Evolutionary conservation across 2,113 vertebrate species (phyloP), one percentile per base, ranked within the genome.

Genomic region (Cochlearius cochlearius): DNA sequence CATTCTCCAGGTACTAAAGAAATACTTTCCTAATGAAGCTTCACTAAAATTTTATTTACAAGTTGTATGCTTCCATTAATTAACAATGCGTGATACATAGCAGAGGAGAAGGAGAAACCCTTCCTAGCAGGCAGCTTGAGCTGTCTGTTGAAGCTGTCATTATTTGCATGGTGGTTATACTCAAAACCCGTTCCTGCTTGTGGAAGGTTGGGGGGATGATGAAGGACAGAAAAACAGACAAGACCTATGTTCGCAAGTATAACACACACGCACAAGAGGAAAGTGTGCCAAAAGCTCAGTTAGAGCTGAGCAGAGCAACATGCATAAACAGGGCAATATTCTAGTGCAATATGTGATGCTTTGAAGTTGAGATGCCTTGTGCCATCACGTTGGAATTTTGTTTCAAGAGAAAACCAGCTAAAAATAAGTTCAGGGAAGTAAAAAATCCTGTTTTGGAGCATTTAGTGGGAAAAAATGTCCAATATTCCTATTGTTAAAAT

Each of bases 231-330:
- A 38, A 16, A 26, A 66, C 27, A 55, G 27, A 34, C 20, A 55
- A 50, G 32, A 62, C 36, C 53, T 36, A 7, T 0, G 0, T 80
- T 55, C 71, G n/a, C 0, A 4, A 41, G 32, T 5, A 1, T 2
- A 26, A 32, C n/a, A 41, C 38, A 55, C 29, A 27, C 36, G 10
- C 3, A 13, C 11, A 45, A 43, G n/a, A 64, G 21, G 30, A 45
- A 34, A 58, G 21, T 0, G 0, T 10, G 34, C 7, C 90, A 16
- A 49, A 62, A 73, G 45, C 36, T 90, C 27, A 10, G 30, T 32
- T 53, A 41, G 38, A 77, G 47, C n/a, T 78, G 64, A 19, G 3
- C 21, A 68, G 26, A 78, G 60, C 73, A 36, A 20, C 1, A 2
- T 7, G 47, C 56, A 27, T 10, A 22, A 22, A 0, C 1, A 41